Evolutionary conservation across 2,113 vertebrate species (phyloP).

Genomic region (Tautogolabrus adspersus): DNA sequence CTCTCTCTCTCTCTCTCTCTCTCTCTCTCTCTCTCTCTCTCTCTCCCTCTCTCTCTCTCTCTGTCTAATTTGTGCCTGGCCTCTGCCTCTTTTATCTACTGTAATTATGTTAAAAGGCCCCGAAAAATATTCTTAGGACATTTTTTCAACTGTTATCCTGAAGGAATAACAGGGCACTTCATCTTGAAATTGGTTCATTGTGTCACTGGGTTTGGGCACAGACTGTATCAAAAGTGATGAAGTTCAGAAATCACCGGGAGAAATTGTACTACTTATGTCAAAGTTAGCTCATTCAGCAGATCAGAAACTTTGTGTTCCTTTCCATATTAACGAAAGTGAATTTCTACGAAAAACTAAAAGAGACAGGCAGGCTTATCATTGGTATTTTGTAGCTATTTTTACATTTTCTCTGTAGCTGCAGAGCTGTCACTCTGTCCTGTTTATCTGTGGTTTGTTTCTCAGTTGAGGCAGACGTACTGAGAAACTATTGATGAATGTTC

Average conservation of each 20-base stretch:
- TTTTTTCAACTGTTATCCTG: background rate
- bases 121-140: too few species aligned
- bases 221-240: background rate
- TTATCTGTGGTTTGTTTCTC: slow-evolving; percentile 7
- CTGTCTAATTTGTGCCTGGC: too few species aligned
- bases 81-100: too few species aligned
- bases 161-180: background rate
- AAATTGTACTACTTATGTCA: background rate
- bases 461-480: slow-evolving; percentile 58
- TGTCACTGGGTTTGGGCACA: background rate
- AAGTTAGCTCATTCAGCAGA: slow-evolving; percentile 6
- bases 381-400: background rate
- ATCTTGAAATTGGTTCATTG: slow-evolving; percentile 3
- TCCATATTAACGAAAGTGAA: background rate
- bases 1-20: too few species aligned
- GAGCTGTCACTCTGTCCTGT: background rate
- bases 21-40: too few species aligned
- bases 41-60: too few species aligned
- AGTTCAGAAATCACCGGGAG: slow-evolving; percentile 11
- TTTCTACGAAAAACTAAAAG: background rate
- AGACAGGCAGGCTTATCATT: background rate
- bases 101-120: too few species aligned
- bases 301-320: slow-evolving; percentile 10
- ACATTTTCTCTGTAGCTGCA: background rate
- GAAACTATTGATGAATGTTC: slow-evolving; percentile 58